Percentiles rank a stretch among this genome's conserved stretches.
phyloP scores from a whole-genome alignment of 2,113 vertebrate genomes.

The Diadophis punctatus region DNA sequence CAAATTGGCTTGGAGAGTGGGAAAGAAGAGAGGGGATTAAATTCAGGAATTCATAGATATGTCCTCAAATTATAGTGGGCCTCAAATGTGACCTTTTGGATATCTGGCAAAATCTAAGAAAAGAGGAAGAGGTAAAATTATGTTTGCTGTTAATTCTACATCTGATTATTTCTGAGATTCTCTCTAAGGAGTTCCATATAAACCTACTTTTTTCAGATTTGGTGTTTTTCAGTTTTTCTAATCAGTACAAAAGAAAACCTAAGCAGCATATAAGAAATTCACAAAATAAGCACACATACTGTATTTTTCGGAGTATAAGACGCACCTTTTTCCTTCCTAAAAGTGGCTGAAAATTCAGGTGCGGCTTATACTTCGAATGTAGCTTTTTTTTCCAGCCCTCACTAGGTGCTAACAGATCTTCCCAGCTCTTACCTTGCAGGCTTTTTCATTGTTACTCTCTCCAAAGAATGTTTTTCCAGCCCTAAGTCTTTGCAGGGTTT shows the following conservation, averaged over 20 bases:
- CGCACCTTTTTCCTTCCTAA: too few relatives aligned
- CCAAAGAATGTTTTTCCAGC: too few relatives aligned
- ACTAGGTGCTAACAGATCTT: too few relatives aligned
- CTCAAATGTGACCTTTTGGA: not conserved
- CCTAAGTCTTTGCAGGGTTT: too few relatives aligned
- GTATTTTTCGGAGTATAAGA: too few relatives aligned
- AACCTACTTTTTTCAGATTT: not conserved
- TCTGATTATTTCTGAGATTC: not conserved
- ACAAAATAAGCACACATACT: not conserved
- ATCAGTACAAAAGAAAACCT: not conserved
- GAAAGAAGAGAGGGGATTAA: not conserved
- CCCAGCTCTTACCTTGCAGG: too few relatives aligned
- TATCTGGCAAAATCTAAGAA: not conserved
- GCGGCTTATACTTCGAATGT: too few relatives aligned
- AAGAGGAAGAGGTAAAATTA: not conserved
- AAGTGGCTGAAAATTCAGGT: too few relatives aligned
- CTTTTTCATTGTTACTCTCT: too few relatives aligned
- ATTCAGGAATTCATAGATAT: not conserved
- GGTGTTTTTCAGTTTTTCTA: not conserved
- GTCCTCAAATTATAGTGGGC: not conserved
- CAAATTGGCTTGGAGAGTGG: not conserved
- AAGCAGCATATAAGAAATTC: not conserved
- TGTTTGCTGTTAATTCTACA: not conserved
- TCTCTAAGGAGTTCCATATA: not conserved
- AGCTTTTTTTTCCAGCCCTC: too few relatives aligned